phyloP scores from a whole-genome alignment of 1,140 invertebrate genomes.

The Calliphora vicina region DNA sequence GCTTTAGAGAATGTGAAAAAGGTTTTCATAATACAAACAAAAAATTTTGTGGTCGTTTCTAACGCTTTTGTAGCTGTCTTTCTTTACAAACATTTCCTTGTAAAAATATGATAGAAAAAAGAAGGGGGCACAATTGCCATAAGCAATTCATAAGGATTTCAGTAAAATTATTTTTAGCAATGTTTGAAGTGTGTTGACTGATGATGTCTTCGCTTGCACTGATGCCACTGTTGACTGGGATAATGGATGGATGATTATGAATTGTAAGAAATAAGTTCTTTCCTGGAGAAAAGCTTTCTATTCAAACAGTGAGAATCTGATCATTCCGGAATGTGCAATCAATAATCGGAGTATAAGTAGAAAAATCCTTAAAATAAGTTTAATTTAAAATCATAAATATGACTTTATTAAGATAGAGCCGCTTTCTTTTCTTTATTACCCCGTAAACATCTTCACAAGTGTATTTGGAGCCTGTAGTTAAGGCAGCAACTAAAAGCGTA shows the following conservation, averaged over 20 bases:
- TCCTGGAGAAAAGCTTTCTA: too few species aligned
- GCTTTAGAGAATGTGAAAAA: not conserved
- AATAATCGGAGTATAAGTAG: too few species aligned
- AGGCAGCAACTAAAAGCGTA: not conserved
- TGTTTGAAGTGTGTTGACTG: slow-evolving; percentile 4
- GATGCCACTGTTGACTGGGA: not conserved
- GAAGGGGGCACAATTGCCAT: not conserved
- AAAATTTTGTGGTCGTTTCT: not conserved
- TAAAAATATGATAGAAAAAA: not conserved
- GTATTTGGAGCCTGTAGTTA: not conserved
- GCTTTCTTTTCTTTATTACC: too few species aligned
- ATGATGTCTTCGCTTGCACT: not conserved
- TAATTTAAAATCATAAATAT: too few species aligned
- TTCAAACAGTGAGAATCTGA: too few species aligned
- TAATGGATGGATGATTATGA: too few species aligned
- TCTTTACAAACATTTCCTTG: not conserved
- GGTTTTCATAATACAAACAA: not conserved
- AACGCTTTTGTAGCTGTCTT: not conserved
- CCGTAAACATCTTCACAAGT: not conserved
- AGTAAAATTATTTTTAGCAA: not conserved
- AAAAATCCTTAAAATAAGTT: too few species aligned
- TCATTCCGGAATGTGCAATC: too few species aligned
- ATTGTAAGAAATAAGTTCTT: too few species aligned
- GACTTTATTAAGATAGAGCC: too few species aligned
- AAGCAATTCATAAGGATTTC: slow-evolving; percentile 1